Conservation (phyloP, 1,140 invertebrate genomes). For the Vollenhovia emeryi region DNA sequence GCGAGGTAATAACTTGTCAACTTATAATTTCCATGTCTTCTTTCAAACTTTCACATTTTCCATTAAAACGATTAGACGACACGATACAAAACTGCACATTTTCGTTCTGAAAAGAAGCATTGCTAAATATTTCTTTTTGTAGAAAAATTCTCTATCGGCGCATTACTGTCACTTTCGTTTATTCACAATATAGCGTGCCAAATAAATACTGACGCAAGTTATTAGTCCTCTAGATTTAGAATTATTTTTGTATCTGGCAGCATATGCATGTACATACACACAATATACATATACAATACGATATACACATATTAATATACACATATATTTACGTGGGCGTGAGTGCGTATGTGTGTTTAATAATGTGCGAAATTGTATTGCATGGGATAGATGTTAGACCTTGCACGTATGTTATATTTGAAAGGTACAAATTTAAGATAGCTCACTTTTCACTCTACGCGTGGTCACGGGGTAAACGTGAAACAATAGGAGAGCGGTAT, state of each 20-base stretch:
- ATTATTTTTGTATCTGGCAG: constrained; percentile 12
- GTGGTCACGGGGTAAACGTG: not conserved
- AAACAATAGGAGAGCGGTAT: not conserved
- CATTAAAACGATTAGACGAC: not conserved
- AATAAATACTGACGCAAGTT: not conserved
- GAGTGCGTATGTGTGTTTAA: not conserved
- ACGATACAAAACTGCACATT: not conserved
- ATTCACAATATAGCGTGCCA: not conserved
- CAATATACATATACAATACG: not conserved
- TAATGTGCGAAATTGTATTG: not conserved
- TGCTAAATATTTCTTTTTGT: not conserved
- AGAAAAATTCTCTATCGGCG: not conserved
- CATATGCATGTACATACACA: not conserved
- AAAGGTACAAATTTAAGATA: constrained; percentile 35
- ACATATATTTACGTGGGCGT: not conserved
- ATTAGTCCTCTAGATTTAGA: not conserved
- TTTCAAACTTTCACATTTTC: not conserved
- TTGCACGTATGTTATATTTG: constrained; percentile 18
- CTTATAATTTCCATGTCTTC: constrained; percentile 1
- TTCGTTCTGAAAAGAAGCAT: not conserved
- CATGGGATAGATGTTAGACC: not conserved
- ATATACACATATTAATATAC: constrained; percentile 1
- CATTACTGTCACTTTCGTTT: not conserved
- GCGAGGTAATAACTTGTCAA: not conserved
- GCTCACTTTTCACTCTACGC: constrained; percentile 8